Evolutionary conservation across 2,113 vertebrate species (phyloP).

Genomic region (Seriola rivoliana): DNA sequence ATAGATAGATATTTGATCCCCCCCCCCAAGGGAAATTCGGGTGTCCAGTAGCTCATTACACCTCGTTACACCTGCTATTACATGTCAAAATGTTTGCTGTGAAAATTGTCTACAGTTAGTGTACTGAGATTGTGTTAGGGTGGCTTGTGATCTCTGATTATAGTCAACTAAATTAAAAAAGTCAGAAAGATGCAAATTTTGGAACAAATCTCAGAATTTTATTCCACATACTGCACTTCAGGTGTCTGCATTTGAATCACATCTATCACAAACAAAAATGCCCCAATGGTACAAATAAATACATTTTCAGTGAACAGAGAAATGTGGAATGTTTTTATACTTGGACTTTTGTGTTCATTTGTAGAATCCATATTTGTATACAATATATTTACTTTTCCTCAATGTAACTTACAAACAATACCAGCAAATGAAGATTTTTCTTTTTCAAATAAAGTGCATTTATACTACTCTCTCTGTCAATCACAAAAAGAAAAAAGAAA

Average conservation of each 20-base stretch:
- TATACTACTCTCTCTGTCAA: conserved; percentile 67
- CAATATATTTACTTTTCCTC: conserved; percentile 61
- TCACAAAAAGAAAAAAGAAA: conserved; percentile 47
- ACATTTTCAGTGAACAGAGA: conserved; percentile 74
- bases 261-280: conserved; percentile 83
- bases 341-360: conserved; percentile 65
- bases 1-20: too few relatives aligned
- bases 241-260: conserved; percentile 79
- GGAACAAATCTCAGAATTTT: conserved; percentile 75
- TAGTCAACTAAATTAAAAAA: neutral
- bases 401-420: conserved; percentile 73
- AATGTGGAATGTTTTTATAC: conserved; percentile 74
- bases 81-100: neutral
- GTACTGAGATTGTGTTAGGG: neutral
- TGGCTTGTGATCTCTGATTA: neutral
- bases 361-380: conserved; percentile 63
- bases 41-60: neutral
- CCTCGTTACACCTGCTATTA: neutral
- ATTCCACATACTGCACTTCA: conserved; percentile 84
- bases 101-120: neutral
- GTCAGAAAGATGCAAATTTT: conserved; percentile 16
- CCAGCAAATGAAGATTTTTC: conserved; percentile 57
- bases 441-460: conserved; percentile 86
- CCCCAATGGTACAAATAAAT: conserved; percentile 77
- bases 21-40: too few relatives aligned